Base-by-base conservation (phyloP, 2,113 vertebrate genomes). In the Odontophorus gujanensis region DNA sequence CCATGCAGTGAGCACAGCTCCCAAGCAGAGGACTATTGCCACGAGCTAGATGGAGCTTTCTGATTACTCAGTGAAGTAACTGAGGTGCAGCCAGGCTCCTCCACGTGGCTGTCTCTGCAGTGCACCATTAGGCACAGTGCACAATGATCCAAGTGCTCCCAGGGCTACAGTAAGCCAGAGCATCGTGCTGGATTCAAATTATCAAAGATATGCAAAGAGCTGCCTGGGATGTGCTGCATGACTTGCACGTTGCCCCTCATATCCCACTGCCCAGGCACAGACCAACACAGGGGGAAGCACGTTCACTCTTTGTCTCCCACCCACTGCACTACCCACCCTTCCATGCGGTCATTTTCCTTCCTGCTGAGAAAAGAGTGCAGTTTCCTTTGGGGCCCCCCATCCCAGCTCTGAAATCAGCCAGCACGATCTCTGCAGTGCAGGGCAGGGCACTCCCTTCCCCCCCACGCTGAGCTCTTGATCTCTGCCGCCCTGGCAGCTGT, bases 311-410 rank as follows among this genome's bases (percentile, higher is more conserved):
- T 90, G 88, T 83, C 85, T 78, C 63, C 89, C 82, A 20, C 88
- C 95, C 94, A 89, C 86, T 48, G 88, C 85, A 67, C 65, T 61
- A 71, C 85, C 92, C 94, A 94, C 85, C 74, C 94, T 93, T 73
- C 89, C 84, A 97, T 91, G 96, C 90, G 96, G 81, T 98, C 96
- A 98, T 96, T 97, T 97, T 95, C 97, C 97, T 97, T 98, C 98
- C 97, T 97, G 97, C 94, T 88, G 87, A 80, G 93, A 11, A 47
- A 76, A 28, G 92, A 59, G 61, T 74, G 71, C 86, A 85, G 93
- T 95, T 96, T 97, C 97, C 97, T 95, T 85, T 96, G 96, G 92
- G 76, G 71, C 87, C 78, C 75, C 61, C 47, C 90, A 73, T 8
- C 76, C 24, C 45, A 58, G 87, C 95, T 85, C 91, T 81, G 32